phyloP scores from a whole-genome alignment of 2,113 vertebrate species.

The Otis tarda region DNA sequence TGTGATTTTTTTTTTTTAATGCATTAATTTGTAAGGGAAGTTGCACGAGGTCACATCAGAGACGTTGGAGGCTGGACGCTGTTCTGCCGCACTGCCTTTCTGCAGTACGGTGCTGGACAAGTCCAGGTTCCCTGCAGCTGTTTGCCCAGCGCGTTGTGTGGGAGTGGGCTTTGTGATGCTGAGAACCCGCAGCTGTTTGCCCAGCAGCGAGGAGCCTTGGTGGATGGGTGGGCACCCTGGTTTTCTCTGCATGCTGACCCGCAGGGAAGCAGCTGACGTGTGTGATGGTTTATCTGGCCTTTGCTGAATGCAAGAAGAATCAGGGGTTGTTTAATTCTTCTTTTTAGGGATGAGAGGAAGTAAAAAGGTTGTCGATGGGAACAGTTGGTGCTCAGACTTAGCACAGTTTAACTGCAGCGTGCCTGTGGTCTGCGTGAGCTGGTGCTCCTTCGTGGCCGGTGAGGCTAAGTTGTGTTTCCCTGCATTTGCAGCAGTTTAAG shows the following conservation, averaged over 20 bases:
- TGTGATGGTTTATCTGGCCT: not conserved
- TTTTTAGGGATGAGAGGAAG: not conserved
- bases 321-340: not conserved
- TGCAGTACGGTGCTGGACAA: not conserved
- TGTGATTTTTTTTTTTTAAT: not conserved
- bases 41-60: not conserved
- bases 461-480: not conserved
- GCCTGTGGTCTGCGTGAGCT: fast-evolving
- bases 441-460: not conserved
- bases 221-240: fast-evolving
- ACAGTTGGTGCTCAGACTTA: not conserved
- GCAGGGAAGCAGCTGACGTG: fast-evolving
- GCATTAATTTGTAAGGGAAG: not conserved
- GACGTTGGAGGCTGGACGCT: not conserved
- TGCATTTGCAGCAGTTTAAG: not conserved
- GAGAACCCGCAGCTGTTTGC: not conserved
- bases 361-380: not conserved
- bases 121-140: fast-evolving
- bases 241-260: not conserved
- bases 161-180: not conserved
- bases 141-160: not conserved
- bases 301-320: not conserved
- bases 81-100: not conserved
- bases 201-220: fast-evolving
- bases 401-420: not conserved